Evolutionary conservation across 1,140 invertebrate species (phyloP), one percentile per base, ranked within the genome.

Genomic region (Drosophila nebulosa): DNA sequence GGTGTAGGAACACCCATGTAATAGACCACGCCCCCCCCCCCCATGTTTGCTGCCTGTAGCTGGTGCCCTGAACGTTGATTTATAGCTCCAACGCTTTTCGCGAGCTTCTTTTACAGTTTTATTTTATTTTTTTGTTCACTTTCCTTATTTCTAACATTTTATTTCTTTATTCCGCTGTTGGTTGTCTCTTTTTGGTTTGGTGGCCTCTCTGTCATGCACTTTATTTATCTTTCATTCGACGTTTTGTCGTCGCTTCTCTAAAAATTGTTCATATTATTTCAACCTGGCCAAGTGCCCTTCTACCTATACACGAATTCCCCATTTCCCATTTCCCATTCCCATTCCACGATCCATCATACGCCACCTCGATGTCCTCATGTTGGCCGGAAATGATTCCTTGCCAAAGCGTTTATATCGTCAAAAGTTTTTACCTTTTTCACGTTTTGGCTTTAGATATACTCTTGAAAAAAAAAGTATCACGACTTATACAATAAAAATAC

Each of bases 161-260:
- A 73, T 76, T 64, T 76, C 39, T 46, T 46, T 46, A 46, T 46
- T 21, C 39, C 39, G 18, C 39, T 46, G 16, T 35, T 30, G 35
- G 51, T 63, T 39, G 26, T 30, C 26, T 50, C 32, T 57, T 32
- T 71, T 42, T 39, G 70, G 35, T 35, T 58, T 30, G 16, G 10
- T 55, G 26, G 56, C 55, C 63, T 57, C 63, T 57, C 63, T 36
- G 55, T 21, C 46, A 63, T 69, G 58, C 68, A 59, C 85, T 86
- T 83, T 90, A 90, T 90, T 90, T 90, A 90, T 90, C 86, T 90
- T 90, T 83, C 86, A 90, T 90, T 90, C 86, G 86, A 90, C 86
- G 79, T 90, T 90, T 78, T 78, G 78, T 86, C 86, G 76, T 79
- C 79, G 67, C 69, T 88, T 76, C 76, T 84, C 84, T 89, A 84